Evolutionary conservation across 2,113 vertebrate species (phyloP).

Genomic region (Oreocharis arfaki): DNA sequence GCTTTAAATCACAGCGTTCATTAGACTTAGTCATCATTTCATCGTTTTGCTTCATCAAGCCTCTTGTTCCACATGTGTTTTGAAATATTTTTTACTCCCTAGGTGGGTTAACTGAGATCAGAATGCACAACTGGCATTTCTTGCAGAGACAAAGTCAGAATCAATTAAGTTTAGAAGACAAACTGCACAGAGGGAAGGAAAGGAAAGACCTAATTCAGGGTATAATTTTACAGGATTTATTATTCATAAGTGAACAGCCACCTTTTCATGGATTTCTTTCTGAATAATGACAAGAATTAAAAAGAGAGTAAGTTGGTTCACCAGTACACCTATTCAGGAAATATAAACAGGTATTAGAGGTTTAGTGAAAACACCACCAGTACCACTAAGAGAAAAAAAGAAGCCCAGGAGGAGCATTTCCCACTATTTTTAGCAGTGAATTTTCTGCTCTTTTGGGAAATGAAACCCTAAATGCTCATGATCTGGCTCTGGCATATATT

Average conservation of each 20-base stretch:
- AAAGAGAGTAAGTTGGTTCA: not conserved
- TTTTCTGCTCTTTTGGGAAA: not conserved
- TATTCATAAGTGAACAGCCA: not conserved
- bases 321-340: not conserved
- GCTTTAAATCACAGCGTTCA: not conserved
- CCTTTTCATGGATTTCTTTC: not conserved
- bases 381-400: fast-evolving
- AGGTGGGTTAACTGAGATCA: not conserved
- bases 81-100: not conserved
- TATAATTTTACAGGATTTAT: not conserved
- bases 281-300: not conserved
- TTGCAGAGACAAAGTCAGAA: not conserved
- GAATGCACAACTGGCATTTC: not conserved
- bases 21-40: slow-evolving; percentile 18
- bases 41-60: not conserved
- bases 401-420: not conserved
- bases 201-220: not conserved
- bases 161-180: not conserved
- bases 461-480: not conserved
- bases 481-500: not conserved
- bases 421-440: not conserved
- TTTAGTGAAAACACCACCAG: not conserved
- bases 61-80: not conserved
- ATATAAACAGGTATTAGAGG: not conserved
- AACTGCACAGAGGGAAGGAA: not conserved